A percentile compares a stretch with the other conserved stretches of the same genome.
These are phyloP conservation scores for Eurytoma californica DNA, from an alignment of 2,888 invertebrate species.

Conservation along the genomic window DNA sequence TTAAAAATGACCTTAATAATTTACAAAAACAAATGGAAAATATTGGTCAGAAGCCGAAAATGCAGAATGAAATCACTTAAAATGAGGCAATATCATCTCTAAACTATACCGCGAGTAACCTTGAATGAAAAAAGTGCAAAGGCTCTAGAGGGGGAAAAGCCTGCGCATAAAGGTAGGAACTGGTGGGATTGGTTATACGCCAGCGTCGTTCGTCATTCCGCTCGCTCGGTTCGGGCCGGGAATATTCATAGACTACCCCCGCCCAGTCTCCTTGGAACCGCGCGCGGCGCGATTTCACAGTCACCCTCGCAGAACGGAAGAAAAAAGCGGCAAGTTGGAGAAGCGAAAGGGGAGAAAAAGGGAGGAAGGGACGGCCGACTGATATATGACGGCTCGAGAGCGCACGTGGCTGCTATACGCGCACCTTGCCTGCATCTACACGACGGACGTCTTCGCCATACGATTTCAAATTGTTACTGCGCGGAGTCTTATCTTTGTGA, in stretches of 20 bases:
- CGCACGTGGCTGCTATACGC: constrained; percentile 15
- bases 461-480: neutral
- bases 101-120: neutral
- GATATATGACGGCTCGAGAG: constrained; percentile 64
- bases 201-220: constrained; percentile 71
- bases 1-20: no score
- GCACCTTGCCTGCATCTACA: constrained; percentile 9
- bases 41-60: no score
- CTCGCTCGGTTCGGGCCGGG: constrained; percentile 64
- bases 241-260: constrained; percentile 71
- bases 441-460: neutral
- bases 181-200: constrained; percentile 52
- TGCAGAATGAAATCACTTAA: no score
- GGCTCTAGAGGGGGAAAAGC: no score
- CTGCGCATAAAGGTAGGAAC: no score
- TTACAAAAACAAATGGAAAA: no score
- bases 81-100: no score
- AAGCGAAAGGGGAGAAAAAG: neutral
- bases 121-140: neutral
- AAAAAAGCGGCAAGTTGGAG: constrained; percentile 12
- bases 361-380: constrained; percentile 60
- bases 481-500: no score
- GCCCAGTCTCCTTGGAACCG: constrained; percentile 30
- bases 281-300: constrained; percentile 6
- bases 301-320: constrained; percentile 48